phyloP scores from a whole-genome alignment of 1,140 invertebrate genomes.

The Cepaea nemoralis region DNA sequence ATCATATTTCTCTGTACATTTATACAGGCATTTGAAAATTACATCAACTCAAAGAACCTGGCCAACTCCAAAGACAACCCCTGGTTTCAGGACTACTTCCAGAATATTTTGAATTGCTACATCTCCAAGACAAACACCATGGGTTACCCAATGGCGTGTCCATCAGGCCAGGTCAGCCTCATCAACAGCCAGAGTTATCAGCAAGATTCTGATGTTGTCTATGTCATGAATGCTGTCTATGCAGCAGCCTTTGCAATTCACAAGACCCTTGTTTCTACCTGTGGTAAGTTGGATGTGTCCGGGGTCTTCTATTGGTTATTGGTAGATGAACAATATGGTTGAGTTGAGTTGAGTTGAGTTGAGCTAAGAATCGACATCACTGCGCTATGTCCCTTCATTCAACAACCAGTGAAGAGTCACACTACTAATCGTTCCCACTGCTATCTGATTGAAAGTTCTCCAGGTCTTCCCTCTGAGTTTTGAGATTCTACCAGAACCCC shows the following conservation, averaged over 20 bases:
- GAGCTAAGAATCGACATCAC: no score
- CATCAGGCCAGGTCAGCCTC: slow-evolving; percentile 46
- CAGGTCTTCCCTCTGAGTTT: no score
- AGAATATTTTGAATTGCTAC: slow-evolving; percentile 65
- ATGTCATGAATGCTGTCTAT: slow-evolving; percentile 67
- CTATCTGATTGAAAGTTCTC: no score
- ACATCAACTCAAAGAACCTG: slow-evolving; percentile 57
- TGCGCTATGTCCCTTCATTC: no score
- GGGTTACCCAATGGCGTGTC: slow-evolving; percentile 51
- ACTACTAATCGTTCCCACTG: no score
- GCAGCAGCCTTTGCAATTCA: slow-evolving; percentile 63
- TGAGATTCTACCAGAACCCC: no score
- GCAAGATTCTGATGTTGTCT: slow-evolving; percentile 60
- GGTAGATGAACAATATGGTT: no score
- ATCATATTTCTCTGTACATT: not conserved
- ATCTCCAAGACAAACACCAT: slow-evolving; percentile 47
- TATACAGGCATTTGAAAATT: slow-evolving; percentile 56
- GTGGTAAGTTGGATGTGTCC: slow-evolving; percentile 51
- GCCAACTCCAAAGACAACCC: slow-evolving; percentile 65
- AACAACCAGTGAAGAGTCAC: no score
- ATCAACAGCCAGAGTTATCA: slow-evolving; percentile 52
- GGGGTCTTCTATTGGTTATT: no score
- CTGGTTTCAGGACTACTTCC: slow-evolving; percentile 69
- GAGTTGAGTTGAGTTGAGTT: no score
- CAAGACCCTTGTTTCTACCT: slow-evolving; percentile 53